Percentiles rank a stretch among this genome's conserved stretches.
phyloP scores from a whole-genome alignment of 2,888 invertebrate genomes.

The Autographa gamma region DNA sequence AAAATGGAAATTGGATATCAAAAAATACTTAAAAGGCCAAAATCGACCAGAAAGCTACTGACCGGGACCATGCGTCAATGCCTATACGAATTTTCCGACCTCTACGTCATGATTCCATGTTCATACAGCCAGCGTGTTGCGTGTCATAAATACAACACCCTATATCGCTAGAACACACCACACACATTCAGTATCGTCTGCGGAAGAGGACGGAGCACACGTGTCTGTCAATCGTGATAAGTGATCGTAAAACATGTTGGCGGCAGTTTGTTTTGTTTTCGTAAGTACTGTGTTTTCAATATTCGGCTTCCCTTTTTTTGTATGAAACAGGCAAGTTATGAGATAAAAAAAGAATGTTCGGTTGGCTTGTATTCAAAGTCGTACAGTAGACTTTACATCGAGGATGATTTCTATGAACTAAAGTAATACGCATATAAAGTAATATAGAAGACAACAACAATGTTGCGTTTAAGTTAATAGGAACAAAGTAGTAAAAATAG shows the following conservation, averaged over 20 bases:
- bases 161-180: background rate
- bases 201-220: slow-evolving; percentile 17
- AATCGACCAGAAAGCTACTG: background rate
- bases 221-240: slow-evolving; percentile 12
- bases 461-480: no score
- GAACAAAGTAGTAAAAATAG: no score
- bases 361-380: background rate
- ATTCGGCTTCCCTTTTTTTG: background rate
- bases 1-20: no score
- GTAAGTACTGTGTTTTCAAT: slow-evolving; percentile 33
- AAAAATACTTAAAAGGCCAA: no score
- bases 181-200: slow-evolving; percentile 22
- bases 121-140: background rate
- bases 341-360: background rate
- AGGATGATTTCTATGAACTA: no score
- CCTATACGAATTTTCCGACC: background rate
- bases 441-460: no score
- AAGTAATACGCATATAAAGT: no score
- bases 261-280: slow-evolving; percentile 44
- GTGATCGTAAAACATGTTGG: slow-evolving; percentile 46
- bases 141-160: slow-evolving; percentile 16
- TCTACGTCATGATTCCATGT: background rate
- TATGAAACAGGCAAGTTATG: background rate
- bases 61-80: background rate
- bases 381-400: background rate